Percentiles rank a stretch among this genome's conserved stretches.
These are phyloP conservation scores for Chymomyza caudatula DNA, from an alignment of 2,888 invertebrate genomes.

Conservation along the genomic window DNA sequence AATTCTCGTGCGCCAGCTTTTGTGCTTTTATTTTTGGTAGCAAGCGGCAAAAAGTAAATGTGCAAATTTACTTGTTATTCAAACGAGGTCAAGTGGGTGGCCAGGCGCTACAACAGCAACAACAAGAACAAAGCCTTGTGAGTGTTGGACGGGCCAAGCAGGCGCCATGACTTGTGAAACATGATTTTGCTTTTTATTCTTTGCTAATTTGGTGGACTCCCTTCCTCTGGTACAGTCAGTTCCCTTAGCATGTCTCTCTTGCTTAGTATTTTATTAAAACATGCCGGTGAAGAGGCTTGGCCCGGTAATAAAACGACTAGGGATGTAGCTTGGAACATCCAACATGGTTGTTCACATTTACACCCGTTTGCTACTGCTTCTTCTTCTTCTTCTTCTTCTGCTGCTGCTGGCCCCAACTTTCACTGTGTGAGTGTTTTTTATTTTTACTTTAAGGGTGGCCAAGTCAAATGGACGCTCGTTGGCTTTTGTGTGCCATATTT, in stretches of 20 bases:
- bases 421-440: neutral
- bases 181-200: conserved; percentile 68
- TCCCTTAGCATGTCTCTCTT: neutral
- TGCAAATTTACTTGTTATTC: conserved; percentile 60
- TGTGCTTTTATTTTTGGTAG: conserved; percentile 40
- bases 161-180: conserved; percentile 61
- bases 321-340: neutral
- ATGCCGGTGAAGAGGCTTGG: conserved; percentile 24
- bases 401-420: too few species aligned
- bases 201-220: conserved; percentile 55
- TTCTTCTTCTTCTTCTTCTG: neutral
- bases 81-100: conserved; percentile 68
- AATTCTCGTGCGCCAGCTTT: neutral
- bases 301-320: neutral
- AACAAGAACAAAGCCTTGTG: neutral
- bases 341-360: conserved; percentile 10
- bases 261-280: conserved; percentile 55
- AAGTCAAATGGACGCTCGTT: neutral
- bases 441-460: neutral
- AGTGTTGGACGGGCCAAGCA: neutral
- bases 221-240: too few species aligned
- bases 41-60: conserved; percentile 47
- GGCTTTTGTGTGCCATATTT: neutral
- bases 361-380: too few species aligned
- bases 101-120: neutral